Conservation (phyloP, 2,113 vertebrate species). For the Gallinago media region DNA sequence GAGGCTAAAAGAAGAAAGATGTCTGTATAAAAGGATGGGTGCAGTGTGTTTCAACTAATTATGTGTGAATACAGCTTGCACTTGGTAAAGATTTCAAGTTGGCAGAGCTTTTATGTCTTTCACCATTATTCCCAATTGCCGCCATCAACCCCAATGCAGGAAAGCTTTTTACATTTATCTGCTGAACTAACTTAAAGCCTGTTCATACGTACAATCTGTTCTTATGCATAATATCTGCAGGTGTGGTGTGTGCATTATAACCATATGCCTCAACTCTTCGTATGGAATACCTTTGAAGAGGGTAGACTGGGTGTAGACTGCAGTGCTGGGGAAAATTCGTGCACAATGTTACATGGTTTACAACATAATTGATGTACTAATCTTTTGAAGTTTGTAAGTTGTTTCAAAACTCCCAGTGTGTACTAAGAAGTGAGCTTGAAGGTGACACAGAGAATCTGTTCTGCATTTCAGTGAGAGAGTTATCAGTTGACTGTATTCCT, state of each 20-base stretch:
- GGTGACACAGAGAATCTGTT: not conserved
- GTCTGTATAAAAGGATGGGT: not conserved
- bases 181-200: not conserved
- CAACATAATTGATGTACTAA: accelerated
- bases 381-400: not conserved
- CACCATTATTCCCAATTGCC: not conserved
- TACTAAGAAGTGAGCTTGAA: not conserved
- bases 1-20: not conserved
- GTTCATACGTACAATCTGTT: accelerated
- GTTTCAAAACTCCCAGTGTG: not conserved
- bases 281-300: not conserved
- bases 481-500: not conserved
- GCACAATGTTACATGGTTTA: not conserved
- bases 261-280: not conserved
- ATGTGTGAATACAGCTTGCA: not conserved
- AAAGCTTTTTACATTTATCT: not conserved
- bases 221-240: not conserved
- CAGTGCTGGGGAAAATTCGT: not conserved
- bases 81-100: not conserved
- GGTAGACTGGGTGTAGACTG: not conserved
- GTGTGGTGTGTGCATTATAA: not conserved
- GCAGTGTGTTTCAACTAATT: not conserved
- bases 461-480: not conserved
- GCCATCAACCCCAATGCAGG: not conserved
- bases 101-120: not conserved